phyloP scores from a whole-genome alignment of 1,140 invertebrate species.

The Heliconius himera region DNA sequence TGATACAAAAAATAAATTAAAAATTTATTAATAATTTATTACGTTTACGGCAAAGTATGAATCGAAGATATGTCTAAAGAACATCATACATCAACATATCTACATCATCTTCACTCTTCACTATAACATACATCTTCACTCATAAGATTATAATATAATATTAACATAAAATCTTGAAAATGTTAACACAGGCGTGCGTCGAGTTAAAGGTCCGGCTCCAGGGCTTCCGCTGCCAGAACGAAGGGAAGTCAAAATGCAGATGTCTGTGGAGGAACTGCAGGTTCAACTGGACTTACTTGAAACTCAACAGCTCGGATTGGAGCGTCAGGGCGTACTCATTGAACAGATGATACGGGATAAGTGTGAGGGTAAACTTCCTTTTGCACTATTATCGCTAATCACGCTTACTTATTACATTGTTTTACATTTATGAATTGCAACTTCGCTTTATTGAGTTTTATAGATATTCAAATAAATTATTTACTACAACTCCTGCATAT shows the following conservation, averaged over 20 bases:
- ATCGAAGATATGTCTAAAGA: too few relatives aligned
- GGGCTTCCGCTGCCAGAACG: slow-evolving; percentile 87
- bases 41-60: too few relatives aligned
- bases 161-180: too few relatives aligned
- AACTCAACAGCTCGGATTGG: slow-evolving; percentile 93
- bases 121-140: too few relatives aligned
- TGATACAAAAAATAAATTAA: too few relatives aligned
- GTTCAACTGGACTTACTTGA: slow-evolving; percentile 88
- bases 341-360: slow-evolving; percentile 93
- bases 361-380: slow-evolving; percentile 83
- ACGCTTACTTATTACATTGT: background rate
- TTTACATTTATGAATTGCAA: background rate
- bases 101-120: too few relatives aligned
- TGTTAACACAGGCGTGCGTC: slow-evolving; percentile 83
- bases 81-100: too few relatives aligned
- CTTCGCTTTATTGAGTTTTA: background rate
- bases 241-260: slow-evolving; percentile 82
- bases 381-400: slow-evolving; percentile 34
- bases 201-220: slow-evolving; percentile 91
- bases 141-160: too few relatives aligned
- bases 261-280: slow-evolving; percentile 72
- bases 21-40: too few relatives aligned
- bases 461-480: background rate
- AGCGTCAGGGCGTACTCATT: slow-evolving; percentile 92
- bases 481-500: too few relatives aligned